Base-by-base conservation (phyloP, 2,113 vertebrate species). In the Crypturellus undulatus region DNA sequence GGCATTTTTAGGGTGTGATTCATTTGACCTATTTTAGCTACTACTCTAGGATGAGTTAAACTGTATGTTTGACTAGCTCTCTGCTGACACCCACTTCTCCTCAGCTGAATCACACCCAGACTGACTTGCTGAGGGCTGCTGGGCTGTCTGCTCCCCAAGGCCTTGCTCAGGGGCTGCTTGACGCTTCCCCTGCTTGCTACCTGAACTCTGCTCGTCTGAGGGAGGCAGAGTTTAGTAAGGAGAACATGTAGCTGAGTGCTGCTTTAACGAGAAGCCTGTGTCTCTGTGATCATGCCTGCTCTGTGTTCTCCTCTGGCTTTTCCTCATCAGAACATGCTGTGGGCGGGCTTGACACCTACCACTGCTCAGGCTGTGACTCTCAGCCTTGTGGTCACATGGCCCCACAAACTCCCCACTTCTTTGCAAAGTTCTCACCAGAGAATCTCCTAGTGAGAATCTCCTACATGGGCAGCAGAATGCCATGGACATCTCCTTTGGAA, bases 11-110 rank as follows among this genome's bases (percentile, higher is more conserved):
- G 92, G 90, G 89, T 94, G 94, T 96, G 96, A 96, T 86, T 96
- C 95, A 95, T 78, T 95, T 96, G 96, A 96, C 96, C 96, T 96
- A 96, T 96, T 96, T 96, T 96, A 95, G 89, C 83, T 96, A 52
- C 94, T 92, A 92, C 95, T 93, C 90, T 56, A 8, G 89, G 80
- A 94, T 94, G 96, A 96, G 89, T 89, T 92, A 96, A 86, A 68
- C 72, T 72, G 34, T 64, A 64, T 60, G 91, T 79, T 92, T 56
- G 72, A 70, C 83, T 92, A 75, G 93, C 95, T 96, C 93, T 94
- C 85, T 96, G 77, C 92, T 96, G 94, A 96, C 96, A 94, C 95
- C 95, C 94, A 79, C 90, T 84, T 81, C 83, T 18, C 0, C 45
- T 42, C 2, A 0, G 2, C 69, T 81, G 88, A 94, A 95, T 90